Evolutionary conservation across 2,888 invertebrate species (phyloP).

Genomic region (Aspidapion aeneum): DNA sequence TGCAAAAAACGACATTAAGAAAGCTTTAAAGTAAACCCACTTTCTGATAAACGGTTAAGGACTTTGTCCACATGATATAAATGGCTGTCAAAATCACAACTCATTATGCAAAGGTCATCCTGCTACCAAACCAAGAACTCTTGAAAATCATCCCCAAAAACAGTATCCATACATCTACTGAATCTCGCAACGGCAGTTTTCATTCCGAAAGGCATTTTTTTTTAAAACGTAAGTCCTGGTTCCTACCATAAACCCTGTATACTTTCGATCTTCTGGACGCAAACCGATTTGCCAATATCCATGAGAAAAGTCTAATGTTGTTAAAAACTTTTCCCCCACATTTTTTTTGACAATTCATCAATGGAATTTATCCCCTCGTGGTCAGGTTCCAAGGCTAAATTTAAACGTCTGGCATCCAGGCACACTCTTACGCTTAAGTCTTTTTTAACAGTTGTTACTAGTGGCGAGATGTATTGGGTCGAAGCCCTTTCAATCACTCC

Average conservation of each 20-base stretch:
- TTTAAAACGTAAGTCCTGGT: constrained; percentile 28
- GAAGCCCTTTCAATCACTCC: neutral
- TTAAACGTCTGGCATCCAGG: constrained; percentile 13
- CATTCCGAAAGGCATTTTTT: constrained; percentile 24
- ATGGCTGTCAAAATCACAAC: constrained; percentile 22
- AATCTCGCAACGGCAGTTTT: constrained; percentile 22
- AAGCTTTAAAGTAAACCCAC: constrained; percentile 26
- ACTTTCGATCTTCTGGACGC: too few relatives aligned
- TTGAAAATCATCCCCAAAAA: constrained; percentile 20
- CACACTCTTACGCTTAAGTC: constrained; percentile 14
- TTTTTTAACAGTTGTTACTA: constrained; percentile 10
- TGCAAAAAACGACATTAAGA: constrained; percentile 28
- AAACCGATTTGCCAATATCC: too few relatives aligned
- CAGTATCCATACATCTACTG: constrained; percentile 18
- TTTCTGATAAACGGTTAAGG: constrained; percentile 15
- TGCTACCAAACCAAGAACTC: constrained; percentile 19
- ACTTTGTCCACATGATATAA: constrained; percentile 19
- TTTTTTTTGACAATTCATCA: constrained; percentile 25
- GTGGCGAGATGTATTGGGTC: constrained; percentile 11
- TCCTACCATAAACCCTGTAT: too few relatives aligned
- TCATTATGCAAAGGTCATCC: constrained; percentile 26
- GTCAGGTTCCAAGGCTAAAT: constrained; percentile 17
- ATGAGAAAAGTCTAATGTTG: too few relatives aligned
- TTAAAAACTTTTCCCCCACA: constrained; percentile 22
- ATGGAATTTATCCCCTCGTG: constrained; percentile 16